phyloP scores from a whole-genome alignment of 1,140 invertebrate genomes.

The Araneus ventricosus region DNA sequence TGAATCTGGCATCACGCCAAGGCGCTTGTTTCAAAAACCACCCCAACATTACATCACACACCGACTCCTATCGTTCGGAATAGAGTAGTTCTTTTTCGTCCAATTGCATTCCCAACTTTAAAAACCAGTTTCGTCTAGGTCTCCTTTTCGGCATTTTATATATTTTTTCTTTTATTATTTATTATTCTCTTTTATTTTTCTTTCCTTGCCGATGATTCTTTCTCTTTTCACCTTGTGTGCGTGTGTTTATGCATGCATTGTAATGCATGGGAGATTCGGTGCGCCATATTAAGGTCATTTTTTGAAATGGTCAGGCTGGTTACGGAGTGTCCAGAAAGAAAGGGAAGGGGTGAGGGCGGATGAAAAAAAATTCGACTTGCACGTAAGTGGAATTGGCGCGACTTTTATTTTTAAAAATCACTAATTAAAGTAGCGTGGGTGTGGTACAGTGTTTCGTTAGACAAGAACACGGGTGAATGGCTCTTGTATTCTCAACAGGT shows the following conservation, averaged over 20 bases:
- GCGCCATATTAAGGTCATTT: conserved; percentile 57
- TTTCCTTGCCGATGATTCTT: not conserved
- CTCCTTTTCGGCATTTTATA: conserved; percentile 24
- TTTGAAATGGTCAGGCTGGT: conserved; percentile 30
- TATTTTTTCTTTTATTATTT: conserved; percentile 23
- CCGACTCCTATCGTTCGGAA: conserved; percentile 1
- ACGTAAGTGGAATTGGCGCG: not conserved
- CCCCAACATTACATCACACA: conserved; percentile 68
- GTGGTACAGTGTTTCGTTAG: not conserved
- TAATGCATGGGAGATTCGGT: conserved; percentile 45
- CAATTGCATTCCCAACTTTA: conserved; percentile 65
- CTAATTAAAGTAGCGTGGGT: not conserved
- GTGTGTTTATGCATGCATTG: conserved; percentile 53
- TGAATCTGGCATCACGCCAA: conserved; percentile 68
- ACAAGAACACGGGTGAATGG: not conserved
- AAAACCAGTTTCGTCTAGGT: conserved; percentile 67
- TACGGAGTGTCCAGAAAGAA: not conserved
- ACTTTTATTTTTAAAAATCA: no score
- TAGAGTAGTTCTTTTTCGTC: not conserved
- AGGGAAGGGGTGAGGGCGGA: not conserved
- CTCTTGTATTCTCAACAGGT: not conserved
- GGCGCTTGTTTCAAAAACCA: conserved; percentile 73
- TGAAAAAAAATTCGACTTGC: not conserved
- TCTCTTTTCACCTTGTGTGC: conserved; percentile 23
- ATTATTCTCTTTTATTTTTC: conserved; percentile 42